A percentile compares a stretch with the other conserved stretches of the same genome.
Conservation (phyloP, 2,888 invertebrate species). For the Sympetrum striolatum region DNA sequence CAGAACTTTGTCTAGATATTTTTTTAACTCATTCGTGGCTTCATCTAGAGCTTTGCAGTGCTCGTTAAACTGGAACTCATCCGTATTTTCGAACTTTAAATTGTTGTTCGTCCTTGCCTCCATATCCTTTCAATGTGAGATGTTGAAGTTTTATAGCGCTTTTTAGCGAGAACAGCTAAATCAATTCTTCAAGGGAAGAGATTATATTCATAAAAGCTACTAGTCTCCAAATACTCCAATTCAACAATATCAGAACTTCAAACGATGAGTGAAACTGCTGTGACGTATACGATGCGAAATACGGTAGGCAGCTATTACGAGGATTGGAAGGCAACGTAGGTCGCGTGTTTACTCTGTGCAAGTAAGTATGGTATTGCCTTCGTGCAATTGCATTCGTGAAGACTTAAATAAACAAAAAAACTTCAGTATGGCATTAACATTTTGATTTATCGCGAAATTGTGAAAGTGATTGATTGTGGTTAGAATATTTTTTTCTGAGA, state of each 20-base stretch:
- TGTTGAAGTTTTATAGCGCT: too few relatives aligned
- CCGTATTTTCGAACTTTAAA: not conserved
- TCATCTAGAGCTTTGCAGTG: not conserved
- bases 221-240: too few relatives aligned
- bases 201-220: too few relatives aligned
- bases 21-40: constrained; percentile 6
- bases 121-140: not conserved
- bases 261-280: not conserved
- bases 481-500: not conserved
- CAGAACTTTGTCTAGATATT: constrained; percentile 14
- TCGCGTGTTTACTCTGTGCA: constrained; percentile 28
- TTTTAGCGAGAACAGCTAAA: too few relatives aligned
- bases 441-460: not conserved
- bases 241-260: too few relatives aligned
- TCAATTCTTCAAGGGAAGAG: too few relatives aligned
- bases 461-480: not conserved
- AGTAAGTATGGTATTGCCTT: constrained; percentile 15
- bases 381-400: not conserved
- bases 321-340: constrained; percentile 30
- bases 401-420: not conserved
- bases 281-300: constrained; percentile 2
- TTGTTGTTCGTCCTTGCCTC: not conserved
- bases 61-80: not conserved
- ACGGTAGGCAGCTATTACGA: not conserved
- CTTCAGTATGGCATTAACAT: too few relatives aligned